Base-by-base conservation (phyloP, 2,888 invertebrate species). In the Cryptophagus acutangulus region DNA sequence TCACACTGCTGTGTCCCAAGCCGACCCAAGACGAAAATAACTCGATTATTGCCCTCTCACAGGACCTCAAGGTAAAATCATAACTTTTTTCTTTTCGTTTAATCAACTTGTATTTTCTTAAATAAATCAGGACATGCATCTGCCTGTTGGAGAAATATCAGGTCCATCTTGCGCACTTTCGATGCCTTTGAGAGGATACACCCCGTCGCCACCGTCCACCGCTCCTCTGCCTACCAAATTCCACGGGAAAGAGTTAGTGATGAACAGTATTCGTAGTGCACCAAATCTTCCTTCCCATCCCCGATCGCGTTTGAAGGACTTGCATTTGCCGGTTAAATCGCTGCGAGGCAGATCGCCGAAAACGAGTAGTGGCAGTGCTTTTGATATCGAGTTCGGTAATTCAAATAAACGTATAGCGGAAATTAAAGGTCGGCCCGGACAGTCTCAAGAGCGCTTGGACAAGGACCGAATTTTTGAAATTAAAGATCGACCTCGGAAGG, bases 191-290 rank as follows among this genome's bases (percentile, higher is more conserved):
- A 75, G 85, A 17, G 83, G 84, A 24, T 86, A 84, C 52, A 84
- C 86, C 2, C 85, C 86, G 8, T 87, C 87, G 28, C 87, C 88
- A 33, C 88, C 88, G 40, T 87, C 88, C 43, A 88, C 87, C 13
- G 87, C 87, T 1, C 88, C 88, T 14, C 70, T 88, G 53, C 87
- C 88, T 2, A 79, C 84, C 45, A 88, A 88, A 67, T 88, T 87
- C 69, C 82, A 81, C 52, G 74, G 74, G 40, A 84, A 85, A 57
- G 63, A 72, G 41, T 47, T 28, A 3, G 74, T 78, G 35, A 82
- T 84, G 81, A 84, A 83, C 65, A 86, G 87, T 61, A 86, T 87
- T 44, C 79, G 82, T 57, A 87, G 87, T 66, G 85, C 87, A 3
- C 87, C 87, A 1, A 86, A 86, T 64, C 68, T 87, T 58, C 85